Percentiles rank a stretch among this genome's conserved stretches.
phyloP scores from a whole-genome alignment of 1,140 invertebrate genomes.

The Caenorhabditis tropicalis region DNA sequence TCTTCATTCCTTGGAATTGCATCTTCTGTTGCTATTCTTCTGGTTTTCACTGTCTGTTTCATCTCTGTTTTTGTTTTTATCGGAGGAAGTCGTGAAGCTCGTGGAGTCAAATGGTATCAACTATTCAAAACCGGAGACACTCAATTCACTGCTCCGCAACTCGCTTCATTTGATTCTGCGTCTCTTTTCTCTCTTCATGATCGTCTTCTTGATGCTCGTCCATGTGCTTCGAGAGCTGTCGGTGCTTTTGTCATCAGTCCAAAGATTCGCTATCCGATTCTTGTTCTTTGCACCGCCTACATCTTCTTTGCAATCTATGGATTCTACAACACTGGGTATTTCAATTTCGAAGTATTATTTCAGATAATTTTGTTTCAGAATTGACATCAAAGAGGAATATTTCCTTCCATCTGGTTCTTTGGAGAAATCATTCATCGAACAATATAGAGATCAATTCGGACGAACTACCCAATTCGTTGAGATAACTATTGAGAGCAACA shows the following conservation, averaged over 20 bases:
- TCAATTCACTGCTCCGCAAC: slow-evolving; percentile 52
- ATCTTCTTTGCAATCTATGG: slow-evolving; percentile 55
- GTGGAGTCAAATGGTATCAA: slow-evolving; percentile 58
- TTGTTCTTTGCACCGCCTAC: slow-evolving; percentile 53
- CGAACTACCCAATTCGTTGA: slow-evolving; percentile 48
- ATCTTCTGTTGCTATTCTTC: slow-evolving; percentile 39
- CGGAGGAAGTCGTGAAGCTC: slow-evolving; percentile 53
- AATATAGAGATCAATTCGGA: slow-evolving; percentile 48
- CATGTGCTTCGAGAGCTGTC: slow-evolving; percentile 36
- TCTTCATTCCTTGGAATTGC: slow-evolving; percentile 36
- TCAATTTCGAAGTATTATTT: neutral
- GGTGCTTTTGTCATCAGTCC: slow-evolving; percentile 45
- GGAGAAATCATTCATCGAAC: slow-evolving; percentile 35
- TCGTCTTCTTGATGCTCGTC: slow-evolving; percentile 48
- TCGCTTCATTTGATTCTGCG: slow-evolving; percentile 44
- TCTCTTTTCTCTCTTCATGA: slow-evolving; percentile 53
- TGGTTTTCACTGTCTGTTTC: slow-evolving; percentile 29
- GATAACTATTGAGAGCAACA: slow-evolving; percentile 40
- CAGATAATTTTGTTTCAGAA: neutral
- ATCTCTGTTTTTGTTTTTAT: slow-evolving; percentile 40
- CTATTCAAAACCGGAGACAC: slow-evolving; percentile 53
- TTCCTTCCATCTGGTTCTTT: slow-evolving; percentile 41
- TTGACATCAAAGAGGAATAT: slow-evolving; percentile 52
- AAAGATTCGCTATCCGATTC: slow-evolving; percentile 51
- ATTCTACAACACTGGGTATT: slow-evolving; percentile 33